phyloP scores from a whole-genome alignment of 1,140 invertebrate genomes.

The Oreohelix idahoensis region DNA sequence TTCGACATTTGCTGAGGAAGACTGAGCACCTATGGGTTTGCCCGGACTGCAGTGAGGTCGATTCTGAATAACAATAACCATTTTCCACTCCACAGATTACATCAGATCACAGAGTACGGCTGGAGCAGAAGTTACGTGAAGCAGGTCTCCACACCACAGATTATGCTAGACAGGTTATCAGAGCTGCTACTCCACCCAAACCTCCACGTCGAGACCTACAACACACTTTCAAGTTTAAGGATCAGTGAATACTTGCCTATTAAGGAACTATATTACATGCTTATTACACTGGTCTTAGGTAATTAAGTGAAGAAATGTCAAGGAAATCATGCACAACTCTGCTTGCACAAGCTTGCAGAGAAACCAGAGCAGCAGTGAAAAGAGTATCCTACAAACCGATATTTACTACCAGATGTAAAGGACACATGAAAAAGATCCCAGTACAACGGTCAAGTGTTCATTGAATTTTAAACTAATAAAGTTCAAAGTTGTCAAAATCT shows the following conservation, averaged over 20 bases:
- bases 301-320: background rate
- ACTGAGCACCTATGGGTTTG: no score
- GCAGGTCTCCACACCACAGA: conserved; percentile 65
- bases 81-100: conserved; percentile 57
- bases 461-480: no score
- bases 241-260: conserved; percentile 36
- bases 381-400: no score
- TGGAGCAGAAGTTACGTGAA: conserved; percentile 66
- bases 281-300: background rate
- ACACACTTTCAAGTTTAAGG: conserved; percentile 60
- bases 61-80: no score
- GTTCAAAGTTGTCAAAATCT: no score
- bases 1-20: no score
- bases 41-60: no score
- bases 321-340: background rate
- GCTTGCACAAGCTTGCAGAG: background rate
- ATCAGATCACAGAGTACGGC: conserved; percentile 64
- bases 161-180: conserved; percentile 64
- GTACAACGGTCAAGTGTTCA: no score
- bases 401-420: no score
- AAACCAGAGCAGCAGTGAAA: no score
- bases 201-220: conserved; percentile 66
- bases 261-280: background rate
- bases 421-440: no score
- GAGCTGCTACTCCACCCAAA: conserved; percentile 56